These are phyloP conservation scores for Elmis aenea DNA, from an alignment of 2,888 invertebrate species.

Conservation along the genomic window DNA sequence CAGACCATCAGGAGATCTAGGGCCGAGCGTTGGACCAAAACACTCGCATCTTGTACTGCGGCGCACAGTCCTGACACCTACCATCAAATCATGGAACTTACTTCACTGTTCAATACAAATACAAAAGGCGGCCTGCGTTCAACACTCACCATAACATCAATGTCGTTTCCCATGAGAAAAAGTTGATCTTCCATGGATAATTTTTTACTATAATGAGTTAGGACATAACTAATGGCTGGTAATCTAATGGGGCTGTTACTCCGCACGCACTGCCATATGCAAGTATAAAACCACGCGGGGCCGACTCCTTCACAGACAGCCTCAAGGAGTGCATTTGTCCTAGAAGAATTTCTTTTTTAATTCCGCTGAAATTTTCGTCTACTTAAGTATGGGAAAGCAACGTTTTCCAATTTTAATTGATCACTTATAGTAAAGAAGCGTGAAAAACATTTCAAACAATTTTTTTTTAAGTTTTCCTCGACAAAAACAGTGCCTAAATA, in stretches of 20 bases:
- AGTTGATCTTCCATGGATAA: slow-evolving; percentile 75
- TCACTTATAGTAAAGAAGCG: no score
- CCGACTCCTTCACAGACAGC: slow-evolving; percentile 74
- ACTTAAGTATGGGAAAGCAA: no score
- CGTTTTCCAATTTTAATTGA: no score
- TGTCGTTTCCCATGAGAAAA: slow-evolving; percentile 77
- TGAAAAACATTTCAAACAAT: no score
- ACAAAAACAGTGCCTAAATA: no score
- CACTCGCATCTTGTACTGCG: slow-evolving; percentile 72
- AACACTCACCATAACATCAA: slow-evolving; percentile 68
- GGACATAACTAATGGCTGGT: slow-evolving; percentile 75
- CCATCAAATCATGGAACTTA: no score
- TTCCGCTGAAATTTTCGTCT: neutral
- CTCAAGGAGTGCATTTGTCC: slow-evolving; percentile 60
- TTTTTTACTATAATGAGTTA: slow-evolving; percentile 75
- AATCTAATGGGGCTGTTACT: slow-evolving; percentile 75
- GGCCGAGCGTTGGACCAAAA: slow-evolving; percentile 79
- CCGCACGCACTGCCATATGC: slow-evolving; percentile 82
- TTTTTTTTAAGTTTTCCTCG: no score
- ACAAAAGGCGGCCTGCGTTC: neutral
- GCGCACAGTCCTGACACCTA: slow-evolving; percentile 73
- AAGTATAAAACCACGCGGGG: slow-evolving; percentile 75
- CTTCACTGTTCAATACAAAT: no score
- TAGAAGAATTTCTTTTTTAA: slow-evolving; percentile 33
- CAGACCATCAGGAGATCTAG: slow-evolving; percentile 77